Evolutionary conservation across 37 sponge, comb jelly and placozoan genomes (phyloP).

Genomic region (Spongilla lacustris): DNA sequence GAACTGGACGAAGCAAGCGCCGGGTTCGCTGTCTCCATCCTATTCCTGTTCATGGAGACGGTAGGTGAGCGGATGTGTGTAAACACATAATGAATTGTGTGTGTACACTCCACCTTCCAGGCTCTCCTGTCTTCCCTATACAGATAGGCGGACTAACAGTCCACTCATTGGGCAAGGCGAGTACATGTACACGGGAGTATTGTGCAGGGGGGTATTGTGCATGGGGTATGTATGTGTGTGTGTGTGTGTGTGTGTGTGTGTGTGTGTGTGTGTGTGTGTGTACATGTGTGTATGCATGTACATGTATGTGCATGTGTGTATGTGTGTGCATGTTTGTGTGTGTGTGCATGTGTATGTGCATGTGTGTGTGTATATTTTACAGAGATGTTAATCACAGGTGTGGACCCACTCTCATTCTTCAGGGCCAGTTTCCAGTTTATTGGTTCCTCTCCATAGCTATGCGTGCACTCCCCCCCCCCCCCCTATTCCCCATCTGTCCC

Average conservation of each 20-base stretch:
- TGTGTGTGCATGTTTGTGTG: slow-evolving; percentile 16
- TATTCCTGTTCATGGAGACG: slow-evolving; percentile 75
- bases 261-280: slow-evolving; percentile 14
- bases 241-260: slow-evolving; percentile 31
- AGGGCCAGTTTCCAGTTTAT: too few relatives aligned
- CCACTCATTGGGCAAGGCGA: slow-evolving; percentile 74
- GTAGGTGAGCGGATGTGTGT: slow-evolving; percentile 33
- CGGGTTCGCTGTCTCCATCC: slow-evolving; percentile 63
- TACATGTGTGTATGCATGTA: neutral
- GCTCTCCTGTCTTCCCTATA: slow-evolving; percentile 87
- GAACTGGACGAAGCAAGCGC: slow-evolving; percentile 10
- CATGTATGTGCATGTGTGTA: slow-evolving; percentile 4
- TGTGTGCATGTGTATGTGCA: neutral
- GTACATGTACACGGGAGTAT: neutral
- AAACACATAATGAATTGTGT: too few relatives aligned
- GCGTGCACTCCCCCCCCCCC: too few relatives aligned
- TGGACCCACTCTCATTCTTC: too few relatives aligned
- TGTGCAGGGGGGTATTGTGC: slow-evolving; percentile 4
- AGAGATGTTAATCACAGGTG: too few relatives aligned
- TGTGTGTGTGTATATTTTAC: neutral
- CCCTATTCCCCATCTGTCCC: too few relatives aligned
- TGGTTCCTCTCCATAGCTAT: too few relatives aligned
- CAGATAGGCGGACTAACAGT: slow-evolving; percentile 77
- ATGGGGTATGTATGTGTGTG: slow-evolving; percentile 23
- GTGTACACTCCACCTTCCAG: too few relatives aligned